A percentile compares a stretch with the other conserved stretches of the same genome.
Evolutionary conservation across 2,888 invertebrate genomes (phyloP).

Genomic region (Spilarctia lutea): DNA sequence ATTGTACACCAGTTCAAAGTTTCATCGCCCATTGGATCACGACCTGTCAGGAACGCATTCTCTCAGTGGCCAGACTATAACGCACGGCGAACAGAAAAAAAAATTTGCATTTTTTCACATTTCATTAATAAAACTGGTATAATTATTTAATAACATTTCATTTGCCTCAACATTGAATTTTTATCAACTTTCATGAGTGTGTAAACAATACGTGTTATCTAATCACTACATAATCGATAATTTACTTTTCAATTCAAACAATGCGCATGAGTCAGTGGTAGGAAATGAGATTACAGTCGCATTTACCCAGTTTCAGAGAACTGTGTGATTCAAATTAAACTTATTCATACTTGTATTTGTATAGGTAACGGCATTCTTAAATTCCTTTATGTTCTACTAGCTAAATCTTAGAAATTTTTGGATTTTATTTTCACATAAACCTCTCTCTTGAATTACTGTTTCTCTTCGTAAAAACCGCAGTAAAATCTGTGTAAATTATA

Average conservation of each 20-base stretch:
- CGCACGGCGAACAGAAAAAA: not conserved
- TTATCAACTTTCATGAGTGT: not conserved
- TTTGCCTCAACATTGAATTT: not conserved
- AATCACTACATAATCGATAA: slow-evolving; percentile 11
- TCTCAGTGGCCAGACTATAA: too few species aligned
- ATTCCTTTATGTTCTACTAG: not conserved
- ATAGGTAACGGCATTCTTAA: not conserved
- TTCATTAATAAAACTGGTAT: not conserved
- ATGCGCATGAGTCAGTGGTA: slow-evolving; percentile 32
- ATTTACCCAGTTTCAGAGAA: slow-evolving; percentile 29
- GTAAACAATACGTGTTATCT: slow-evolving; percentile 9
- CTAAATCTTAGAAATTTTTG: too few species aligned
- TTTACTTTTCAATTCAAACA: slow-evolving; percentile 21
- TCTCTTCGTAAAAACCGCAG: too few species aligned
- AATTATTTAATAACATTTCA: not conserved
- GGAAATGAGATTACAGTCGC: slow-evolving; percentile 8
- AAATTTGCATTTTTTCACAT: not conserved
- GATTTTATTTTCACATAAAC: too few species aligned
- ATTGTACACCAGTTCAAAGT: too few species aligned
- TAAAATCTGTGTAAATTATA: too few species aligned
- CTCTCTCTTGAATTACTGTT: too few species aligned
- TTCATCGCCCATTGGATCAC: too few species aligned
- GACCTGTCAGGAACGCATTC: too few species aligned
- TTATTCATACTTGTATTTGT: not conserved
- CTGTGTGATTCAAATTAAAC: slow-evolving; percentile 30